Base-by-base conservation (phyloP, 2,888 invertebrate species). In the Melinaea marsaeus region DNA sequence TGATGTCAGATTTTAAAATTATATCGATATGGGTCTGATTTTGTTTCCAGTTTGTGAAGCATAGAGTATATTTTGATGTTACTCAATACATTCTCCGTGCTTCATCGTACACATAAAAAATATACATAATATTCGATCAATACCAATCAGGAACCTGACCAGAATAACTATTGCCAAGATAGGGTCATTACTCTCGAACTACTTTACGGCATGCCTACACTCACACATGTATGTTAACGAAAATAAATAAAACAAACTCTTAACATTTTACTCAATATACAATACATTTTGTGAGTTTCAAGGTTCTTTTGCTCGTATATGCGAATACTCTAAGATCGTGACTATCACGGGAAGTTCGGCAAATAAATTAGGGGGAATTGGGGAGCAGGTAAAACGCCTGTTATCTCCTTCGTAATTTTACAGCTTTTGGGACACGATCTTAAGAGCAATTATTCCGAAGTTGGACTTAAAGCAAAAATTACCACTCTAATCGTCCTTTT, bases 351-450 rank as follows among this genome's bases (percentile, higher is more conserved):
- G 79, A 84, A 86, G 79, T 86, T 85, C 72, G 70, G 74, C 76
- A 81, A 83, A 86, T 85, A 86, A 86, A 86, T 86, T 85, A 83
- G 78, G 78, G 78, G 74, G 75, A 79, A 62, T 73, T 72, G 72
- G 74, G 76, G 75, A 79, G 76, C 75, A 71, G 76, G 77, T 78
- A 79, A 78, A 78, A 76, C 74, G 78, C 74, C 75, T 80, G 79
- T 82, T 85, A 84, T 83, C 83, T 81, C 71, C 74, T 80, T 79
- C 78, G 79, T 78, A 75, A 82, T 83, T 83, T 82, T 79, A 80
- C 77, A 79, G 77, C 79, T 80, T 72, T 73, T 71, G 73, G 68
- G 69, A 77, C 77, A 75, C 74, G 80, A 78, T 80, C 79, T 79
- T 79, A 73, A 69, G 73, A 76, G 78, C 79, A 80, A 82, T 81